Evolutionary conservation across 2,797 vertebrate genomes (phyloP).

Genomic region (Paratrypauchen microcephalus): DNA sequence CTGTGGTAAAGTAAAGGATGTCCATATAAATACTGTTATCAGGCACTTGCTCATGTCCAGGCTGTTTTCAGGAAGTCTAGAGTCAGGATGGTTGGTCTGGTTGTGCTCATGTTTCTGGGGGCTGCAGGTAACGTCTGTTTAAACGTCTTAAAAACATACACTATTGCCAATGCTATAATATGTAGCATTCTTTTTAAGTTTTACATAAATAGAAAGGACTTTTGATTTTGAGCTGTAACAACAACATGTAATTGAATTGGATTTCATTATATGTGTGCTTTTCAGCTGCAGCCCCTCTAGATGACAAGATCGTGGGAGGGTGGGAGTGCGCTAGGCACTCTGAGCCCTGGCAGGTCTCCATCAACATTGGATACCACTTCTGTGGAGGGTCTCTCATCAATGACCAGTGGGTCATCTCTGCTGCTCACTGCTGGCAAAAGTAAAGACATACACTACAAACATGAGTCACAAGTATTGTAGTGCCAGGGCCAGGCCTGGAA

Average conservation of each 20-base stretch:
- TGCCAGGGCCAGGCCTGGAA: background rate
- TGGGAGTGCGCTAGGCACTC: slow-evolving; percentile 58
- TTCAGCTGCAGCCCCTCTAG: slow-evolving; percentile 64
- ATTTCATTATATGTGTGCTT: background rate
- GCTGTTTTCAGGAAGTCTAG: slow-evolving; percentile 46
- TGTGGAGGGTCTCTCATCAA: slow-evolving; percentile 77
- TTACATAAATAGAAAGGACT: background rate
- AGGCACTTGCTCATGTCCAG: slow-evolving; percentile 31
- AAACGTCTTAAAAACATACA: background rate
- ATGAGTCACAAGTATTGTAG: background rate
- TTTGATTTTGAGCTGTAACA: background rate
- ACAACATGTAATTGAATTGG: background rate
- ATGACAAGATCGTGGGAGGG: slow-evolving; percentile 77
- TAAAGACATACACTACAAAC: slow-evolving; percentile 21
- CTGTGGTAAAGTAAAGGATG: slow-evolving; percentile 8
- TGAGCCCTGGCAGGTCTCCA: slow-evolving; percentile 73
- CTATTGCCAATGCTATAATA: background rate
- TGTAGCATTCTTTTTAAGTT: background rate
- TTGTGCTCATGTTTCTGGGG: slow-evolving; percentile 63
- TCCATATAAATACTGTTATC: slow-evolving; percentile 62
- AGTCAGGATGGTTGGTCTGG: slow-evolving; percentile 65
- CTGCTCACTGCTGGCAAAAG: slow-evolving; percentile 78
- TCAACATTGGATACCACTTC: slow-evolving; percentile 69
- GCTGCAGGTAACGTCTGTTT: slow-evolving; percentile 66
- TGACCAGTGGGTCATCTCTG: slow-evolving; percentile 75